Percentiles rank a stretch among this genome's conserved stretches.
These are phyloP conservation scores for Parochlus steinenii DNA, from an alignment of 2,888 invertebrate species.

Conservation along the genomic window DNA sequence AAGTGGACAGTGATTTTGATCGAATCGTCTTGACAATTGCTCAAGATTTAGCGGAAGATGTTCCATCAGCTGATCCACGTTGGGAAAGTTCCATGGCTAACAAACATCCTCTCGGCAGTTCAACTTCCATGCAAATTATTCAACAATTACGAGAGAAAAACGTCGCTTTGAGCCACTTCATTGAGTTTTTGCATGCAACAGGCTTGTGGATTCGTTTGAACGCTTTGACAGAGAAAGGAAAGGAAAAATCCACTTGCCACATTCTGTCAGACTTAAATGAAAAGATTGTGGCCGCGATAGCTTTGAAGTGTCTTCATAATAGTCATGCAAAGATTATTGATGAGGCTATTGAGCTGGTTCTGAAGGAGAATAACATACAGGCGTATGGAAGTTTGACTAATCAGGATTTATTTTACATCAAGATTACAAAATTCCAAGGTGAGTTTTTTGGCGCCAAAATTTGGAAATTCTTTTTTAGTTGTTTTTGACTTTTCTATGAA, in stretches of 20 bases:
- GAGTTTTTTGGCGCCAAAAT: too few relatives aligned
- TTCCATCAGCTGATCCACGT: constrained; percentile 71
- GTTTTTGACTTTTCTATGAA: too few relatives aligned
- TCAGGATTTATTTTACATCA: constrained; percentile 60
- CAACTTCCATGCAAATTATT: constrained; percentile 64
- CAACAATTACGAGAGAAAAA: constrained; percentile 81
- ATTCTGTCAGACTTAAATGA: constrained; percentile 61
- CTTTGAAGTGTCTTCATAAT: constrained; percentile 45
- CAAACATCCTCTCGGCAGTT: constrained; percentile 42
- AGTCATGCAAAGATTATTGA: constrained; percentile 32
- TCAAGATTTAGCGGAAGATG: constrained; percentile 67
- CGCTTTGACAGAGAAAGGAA: constrained; percentile 23
- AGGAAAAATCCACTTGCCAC: constrained; percentile 29
- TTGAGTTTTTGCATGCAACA: constrained; percentile 56
- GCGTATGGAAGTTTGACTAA: constrained; percentile 38
- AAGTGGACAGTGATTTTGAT: constrained; percentile 31
- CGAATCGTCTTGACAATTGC: constrained; percentile 50
- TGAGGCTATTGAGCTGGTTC: constrained; percentile 37
- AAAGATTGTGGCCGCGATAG: constrained; percentile 56
- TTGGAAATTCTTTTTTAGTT: too few relatives aligned
- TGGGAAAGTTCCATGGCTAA: constrained; percentile 30
- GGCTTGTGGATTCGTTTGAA: constrained; percentile 39
- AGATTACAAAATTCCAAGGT: constrained; percentile 48
- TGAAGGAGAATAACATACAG: constrained; percentile 30
- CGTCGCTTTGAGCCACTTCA: constrained; percentile 56